phyloP scores from a whole-genome alignment of 2,113 vertebrate species.

The Casuarius casuarius region DNA sequence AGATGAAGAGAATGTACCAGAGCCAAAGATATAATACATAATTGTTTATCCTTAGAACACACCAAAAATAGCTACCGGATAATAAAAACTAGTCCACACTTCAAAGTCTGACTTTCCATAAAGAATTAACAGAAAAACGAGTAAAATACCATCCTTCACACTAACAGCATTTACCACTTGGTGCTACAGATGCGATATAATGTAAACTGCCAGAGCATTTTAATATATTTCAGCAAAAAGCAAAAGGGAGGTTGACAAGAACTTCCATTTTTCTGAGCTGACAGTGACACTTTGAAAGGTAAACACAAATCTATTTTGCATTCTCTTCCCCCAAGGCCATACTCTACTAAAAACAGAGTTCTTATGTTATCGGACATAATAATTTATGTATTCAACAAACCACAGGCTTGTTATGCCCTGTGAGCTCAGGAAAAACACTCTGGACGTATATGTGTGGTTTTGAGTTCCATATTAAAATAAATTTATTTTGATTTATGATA shows the following conservation, averaged over 20 bases:
- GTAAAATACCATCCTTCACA: background rate
- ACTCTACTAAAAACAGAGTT: background rate
- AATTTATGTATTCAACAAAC: background rate
- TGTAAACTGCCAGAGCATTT: background rate
- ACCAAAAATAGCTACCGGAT: background rate
- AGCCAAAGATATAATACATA: background rate
- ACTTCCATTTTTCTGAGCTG: background rate
- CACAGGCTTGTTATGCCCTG: background rate
- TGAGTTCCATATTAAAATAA: background rate
- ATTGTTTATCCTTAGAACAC: background rate
- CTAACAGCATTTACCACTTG: background rate
- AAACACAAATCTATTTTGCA: background rate
- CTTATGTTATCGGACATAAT: background rate
- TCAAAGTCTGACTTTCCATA: background rate
- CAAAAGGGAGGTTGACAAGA: background rate
- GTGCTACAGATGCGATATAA: background rate
- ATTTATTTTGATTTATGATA: background rate
- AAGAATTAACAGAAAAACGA: background rate
- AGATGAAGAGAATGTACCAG: background rate
- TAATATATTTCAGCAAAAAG: background rate
- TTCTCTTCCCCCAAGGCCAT: no score
- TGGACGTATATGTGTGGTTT: no score
- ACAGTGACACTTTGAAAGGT: background rate
- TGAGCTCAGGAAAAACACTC: background rate
- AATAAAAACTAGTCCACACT: background rate